Evolutionary conservation across 2,888 invertebrate species (phyloP).

Genomic region (Falcaria lacertinaria): DNA sequence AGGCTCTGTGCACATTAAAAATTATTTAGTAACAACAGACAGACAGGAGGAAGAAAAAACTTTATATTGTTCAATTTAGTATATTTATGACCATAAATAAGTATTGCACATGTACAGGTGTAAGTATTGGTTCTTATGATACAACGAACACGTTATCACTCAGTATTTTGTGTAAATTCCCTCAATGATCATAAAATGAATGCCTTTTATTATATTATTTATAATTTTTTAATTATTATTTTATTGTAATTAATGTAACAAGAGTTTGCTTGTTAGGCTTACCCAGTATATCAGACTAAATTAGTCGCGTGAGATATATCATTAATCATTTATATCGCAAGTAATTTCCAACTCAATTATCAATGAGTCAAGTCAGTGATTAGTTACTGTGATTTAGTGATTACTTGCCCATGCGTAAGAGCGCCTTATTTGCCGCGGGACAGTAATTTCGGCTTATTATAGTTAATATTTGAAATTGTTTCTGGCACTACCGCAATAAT

Average conservation of each 20-base stretch:
- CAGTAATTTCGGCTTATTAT: background rate
- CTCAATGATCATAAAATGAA: too few relatives aligned
- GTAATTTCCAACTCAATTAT: background rate
- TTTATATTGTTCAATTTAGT: too few relatives aligned
- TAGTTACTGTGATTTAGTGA: background rate
- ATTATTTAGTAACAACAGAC: too few relatives aligned
- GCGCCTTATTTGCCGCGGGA: background rate
- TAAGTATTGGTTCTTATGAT: too few relatives aligned
- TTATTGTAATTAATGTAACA: background rate
- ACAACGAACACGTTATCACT: too few relatives aligned
- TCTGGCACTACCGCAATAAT: slow-evolving; percentile 16
- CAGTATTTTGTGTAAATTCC: too few relatives aligned
- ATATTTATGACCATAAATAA: too few relatives aligned
- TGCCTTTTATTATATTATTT: too few relatives aligned
- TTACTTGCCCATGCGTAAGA: background rate
- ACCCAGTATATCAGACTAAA: background rate
- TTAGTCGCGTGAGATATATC: background rate
- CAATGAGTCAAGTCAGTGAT: background rate
- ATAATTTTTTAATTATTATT: too few relatives aligned
- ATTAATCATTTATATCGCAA: background rate
- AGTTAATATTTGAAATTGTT: background rate
- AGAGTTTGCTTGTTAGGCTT: background rate
- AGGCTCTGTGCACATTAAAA: background rate
- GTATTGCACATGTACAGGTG: too few relatives aligned
- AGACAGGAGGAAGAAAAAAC: too few relatives aligned